These are phyloP conservation scores for Pogonomyrmex barbatus DNA, from an alignment of 1,140 invertebrate species.

Conservation along the genomic window DNA sequence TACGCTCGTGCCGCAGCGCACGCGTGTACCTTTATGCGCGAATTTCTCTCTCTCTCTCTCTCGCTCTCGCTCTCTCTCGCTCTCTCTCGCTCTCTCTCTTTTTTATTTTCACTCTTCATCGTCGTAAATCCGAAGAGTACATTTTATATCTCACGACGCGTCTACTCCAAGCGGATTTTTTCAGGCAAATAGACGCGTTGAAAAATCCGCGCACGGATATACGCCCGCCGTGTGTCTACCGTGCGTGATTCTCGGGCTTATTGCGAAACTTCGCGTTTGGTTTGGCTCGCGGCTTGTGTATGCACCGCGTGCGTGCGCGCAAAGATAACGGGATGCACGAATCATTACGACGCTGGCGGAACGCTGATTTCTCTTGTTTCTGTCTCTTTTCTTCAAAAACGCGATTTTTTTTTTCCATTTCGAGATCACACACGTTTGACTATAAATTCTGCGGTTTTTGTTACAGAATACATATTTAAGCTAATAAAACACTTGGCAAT, in stretches of 20 bases:
- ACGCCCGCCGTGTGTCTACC: not conserved
- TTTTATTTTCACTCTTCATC: slow-evolving; percentile 53
- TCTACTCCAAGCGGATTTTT: slow-evolving; percentile 50
- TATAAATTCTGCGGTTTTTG: not conserved
- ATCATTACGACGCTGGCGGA: slow-evolving; percentile 27
- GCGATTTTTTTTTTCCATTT: not conserved
- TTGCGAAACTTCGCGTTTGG: slow-evolving; percentile 54
- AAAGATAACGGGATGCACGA: slow-evolving; percentile 49
- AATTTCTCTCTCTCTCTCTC: slow-evolving; percentile 8
- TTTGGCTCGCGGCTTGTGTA: slow-evolving; percentile 24
- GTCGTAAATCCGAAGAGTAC: slow-evolving; percentile 62
- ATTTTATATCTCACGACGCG: slow-evolving; percentile 44
- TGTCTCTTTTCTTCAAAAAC: slow-evolving; percentile 11
- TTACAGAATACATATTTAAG: not conserved
- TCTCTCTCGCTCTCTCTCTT: slow-evolving; percentile 3
- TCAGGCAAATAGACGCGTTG: slow-evolving; percentile 51
- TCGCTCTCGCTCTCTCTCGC: slow-evolving; percentile 30
- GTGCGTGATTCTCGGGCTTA: slow-evolving; percentile 39
- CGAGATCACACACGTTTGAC: too few relatives aligned
- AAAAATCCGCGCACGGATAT: slow-evolving; percentile 19
- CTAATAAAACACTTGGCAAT: slow-evolving; percentile 1
- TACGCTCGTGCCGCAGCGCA: not conserved
- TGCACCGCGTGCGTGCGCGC: slow-evolving; percentile 23
- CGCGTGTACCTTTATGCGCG: slow-evolving; percentile 17
- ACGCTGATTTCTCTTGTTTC: not conserved